These are phyloP conservation scores for Sisor rabdophorus DNA, from an alignment of 2,113 vertebrate species.

Conservation along the genomic window DNA sequence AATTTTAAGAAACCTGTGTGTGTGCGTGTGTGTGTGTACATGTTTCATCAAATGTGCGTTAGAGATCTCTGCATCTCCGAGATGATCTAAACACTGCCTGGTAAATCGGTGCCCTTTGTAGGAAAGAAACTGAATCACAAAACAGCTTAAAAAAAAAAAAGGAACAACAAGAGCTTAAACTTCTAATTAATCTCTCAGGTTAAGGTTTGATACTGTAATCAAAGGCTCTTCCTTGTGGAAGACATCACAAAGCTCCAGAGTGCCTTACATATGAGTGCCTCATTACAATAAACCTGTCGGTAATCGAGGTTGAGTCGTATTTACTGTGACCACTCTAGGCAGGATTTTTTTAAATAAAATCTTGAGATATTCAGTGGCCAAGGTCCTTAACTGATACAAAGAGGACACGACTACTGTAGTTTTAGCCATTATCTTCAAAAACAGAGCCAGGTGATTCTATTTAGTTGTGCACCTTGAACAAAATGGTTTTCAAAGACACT, in stretches of 20 bases:
- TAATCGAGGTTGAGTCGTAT: not conserved
- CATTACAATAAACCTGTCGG: not conserved
- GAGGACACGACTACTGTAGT: not conserved
- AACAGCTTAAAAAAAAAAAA: not conserved
- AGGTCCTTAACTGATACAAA: not conserved
- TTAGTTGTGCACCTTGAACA: not conserved
- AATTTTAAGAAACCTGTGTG: not conserved
- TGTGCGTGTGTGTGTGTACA: not conserved
- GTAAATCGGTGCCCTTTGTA: no score
- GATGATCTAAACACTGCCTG: not conserved
- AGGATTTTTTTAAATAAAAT: slow-evolving; percentile 33
- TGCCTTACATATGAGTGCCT: not conserved
- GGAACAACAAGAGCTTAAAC: not conserved
- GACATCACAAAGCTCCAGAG: not conserved
- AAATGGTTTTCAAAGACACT: not conserved
- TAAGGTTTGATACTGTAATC: not conserved
- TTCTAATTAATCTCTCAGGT: not conserved
- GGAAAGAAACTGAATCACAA: no score
- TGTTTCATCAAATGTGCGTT: not conserved
- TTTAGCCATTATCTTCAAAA: not conserved
- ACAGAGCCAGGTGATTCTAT: not conserved
- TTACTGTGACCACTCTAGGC: not conserved
- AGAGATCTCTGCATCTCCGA: not conserved
- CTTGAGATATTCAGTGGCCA: slow-evolving; percentile 10
- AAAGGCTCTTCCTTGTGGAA: not conserved